Conservation (phyloP, 2,888 invertebrate species). For the Podotricha telesiphe region DNA sequence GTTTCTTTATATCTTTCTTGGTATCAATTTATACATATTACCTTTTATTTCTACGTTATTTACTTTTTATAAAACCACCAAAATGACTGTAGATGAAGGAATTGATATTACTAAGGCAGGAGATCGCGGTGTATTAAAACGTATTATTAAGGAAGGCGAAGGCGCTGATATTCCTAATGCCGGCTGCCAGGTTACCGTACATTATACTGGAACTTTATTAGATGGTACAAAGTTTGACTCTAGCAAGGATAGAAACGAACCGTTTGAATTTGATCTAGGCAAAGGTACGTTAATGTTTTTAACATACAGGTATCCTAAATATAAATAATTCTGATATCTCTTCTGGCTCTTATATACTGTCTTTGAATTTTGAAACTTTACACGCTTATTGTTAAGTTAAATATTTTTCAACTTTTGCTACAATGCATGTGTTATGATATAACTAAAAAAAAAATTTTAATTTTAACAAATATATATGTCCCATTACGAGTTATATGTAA, state of each 20-base stretch:
- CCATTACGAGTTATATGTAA: background rate
- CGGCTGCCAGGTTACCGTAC: conserved; percentile 89
- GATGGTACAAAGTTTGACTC: conserved; percentile 97
- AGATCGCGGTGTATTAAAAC: conserved; percentile 91
- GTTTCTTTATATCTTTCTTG: conserved; percentile 15
- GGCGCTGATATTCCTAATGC: conserved; percentile 88
- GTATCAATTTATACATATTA: background rate
- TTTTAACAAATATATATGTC: too few species aligned
- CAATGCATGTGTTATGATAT: too few species aligned
- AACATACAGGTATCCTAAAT: background rate
- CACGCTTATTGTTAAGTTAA: background rate
- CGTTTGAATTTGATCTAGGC: conserved; percentile 94
- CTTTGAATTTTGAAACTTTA: too few species aligned
- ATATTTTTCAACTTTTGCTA: background rate
- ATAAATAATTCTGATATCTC: background rate
- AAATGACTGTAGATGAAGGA: conserved; percentile 75
- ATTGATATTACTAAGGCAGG: conserved; percentile 70
- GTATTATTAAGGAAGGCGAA: conserved; percentile 88
- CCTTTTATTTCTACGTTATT: background rate
- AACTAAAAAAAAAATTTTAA: too few species aligned
- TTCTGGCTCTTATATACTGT: too few species aligned
- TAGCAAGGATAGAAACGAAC: conserved; percentile 90
- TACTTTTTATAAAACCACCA: conserved; percentile 12
- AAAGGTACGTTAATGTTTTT: conserved; percentile 83
- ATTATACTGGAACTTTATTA: conserved; percentile 94